phyloP scores from a whole-genome alignment of 2,797 vertebrate species.

The Pseudocheirus occidentalis region DNA sequence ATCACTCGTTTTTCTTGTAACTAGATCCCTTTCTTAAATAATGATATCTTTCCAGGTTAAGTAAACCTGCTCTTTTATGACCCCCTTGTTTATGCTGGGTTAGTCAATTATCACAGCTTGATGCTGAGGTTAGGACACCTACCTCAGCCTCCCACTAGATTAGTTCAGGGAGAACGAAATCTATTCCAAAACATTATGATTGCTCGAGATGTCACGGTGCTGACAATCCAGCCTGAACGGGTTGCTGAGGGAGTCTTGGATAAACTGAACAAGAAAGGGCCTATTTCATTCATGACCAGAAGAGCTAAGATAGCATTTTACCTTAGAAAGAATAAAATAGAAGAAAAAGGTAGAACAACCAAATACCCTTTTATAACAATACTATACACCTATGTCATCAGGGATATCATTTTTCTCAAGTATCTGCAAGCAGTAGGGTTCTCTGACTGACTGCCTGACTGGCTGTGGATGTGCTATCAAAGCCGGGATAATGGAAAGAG shows the following conservation, averaged over 20 bases:
- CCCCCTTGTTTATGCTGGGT: neutral
- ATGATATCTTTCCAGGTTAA: neutral
- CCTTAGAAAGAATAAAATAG: neutral
- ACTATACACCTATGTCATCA: constrained; percentile 3
- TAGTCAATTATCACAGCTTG: neutral
- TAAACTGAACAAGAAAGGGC: constrained; percentile 21
- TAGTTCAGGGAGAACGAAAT: neutral
- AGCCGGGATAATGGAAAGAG: neutral
- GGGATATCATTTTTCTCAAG: neutral
- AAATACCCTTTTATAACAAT: neutral
- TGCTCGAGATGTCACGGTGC: neutral
- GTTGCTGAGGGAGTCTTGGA: neutral
- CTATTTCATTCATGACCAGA: constrained; percentile 7
- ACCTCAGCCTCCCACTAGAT: neutral
- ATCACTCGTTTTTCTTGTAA: neutral
- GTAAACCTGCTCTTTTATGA: neutral
- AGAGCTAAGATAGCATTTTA: neutral
- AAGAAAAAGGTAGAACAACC: neutral
- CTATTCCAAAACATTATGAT: neutral
- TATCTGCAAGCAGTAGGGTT: neutral
- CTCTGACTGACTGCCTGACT: neutral
- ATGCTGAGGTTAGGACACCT: neutral
- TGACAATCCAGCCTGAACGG: neutral
- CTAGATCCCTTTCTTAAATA: neutral
- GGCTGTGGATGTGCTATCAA: neutral